Evolutionary conservation across 2,113 vertebrate species (phyloP).

Genomic region (Amia ocellicauda): DNA sequence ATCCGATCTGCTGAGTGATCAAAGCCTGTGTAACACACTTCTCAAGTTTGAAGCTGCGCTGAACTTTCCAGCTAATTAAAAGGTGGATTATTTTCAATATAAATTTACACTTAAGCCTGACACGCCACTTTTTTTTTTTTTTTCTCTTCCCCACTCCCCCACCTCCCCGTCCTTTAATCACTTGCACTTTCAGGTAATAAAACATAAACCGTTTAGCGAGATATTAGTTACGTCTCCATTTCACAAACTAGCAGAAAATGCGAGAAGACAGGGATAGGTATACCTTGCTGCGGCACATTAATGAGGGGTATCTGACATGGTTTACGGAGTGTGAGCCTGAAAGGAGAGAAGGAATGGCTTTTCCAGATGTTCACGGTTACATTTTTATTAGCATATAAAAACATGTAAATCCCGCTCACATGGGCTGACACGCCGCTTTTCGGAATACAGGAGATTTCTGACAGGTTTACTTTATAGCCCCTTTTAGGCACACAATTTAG

Average conservation of each 20-base stretch:
- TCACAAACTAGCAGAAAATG: conserved; percentile 41
- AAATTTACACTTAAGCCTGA: conserved; percentile 46
- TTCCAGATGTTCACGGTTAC: conserved; percentile 53
- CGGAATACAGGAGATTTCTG: conserved; percentile 52
- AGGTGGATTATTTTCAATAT: conserved; percentile 44
- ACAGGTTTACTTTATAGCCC: conserved; percentile 69
- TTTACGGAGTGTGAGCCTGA: conserved; percentile 45
- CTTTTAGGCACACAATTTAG: conserved; percentile 65
- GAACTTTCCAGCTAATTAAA: conserved; percentile 44
- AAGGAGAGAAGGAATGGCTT: conserved; percentile 49
- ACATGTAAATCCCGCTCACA: conserved; percentile 52
- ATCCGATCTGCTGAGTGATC: conserved; percentile 39
- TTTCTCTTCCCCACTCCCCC: too few species aligned
- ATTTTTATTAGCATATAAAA: conserved; percentile 56
- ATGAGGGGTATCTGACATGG: conserved; percentile 48
- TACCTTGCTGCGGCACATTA: conserved; percentile 59
- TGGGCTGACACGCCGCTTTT: conserved; percentile 48
- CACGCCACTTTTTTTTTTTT: conserved; percentile 53
- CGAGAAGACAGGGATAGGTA: conserved; percentile 40
- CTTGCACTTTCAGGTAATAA: conserved; percentile 51
- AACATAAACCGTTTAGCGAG: conserved; percentile 60
- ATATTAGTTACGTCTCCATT: conserved; percentile 57
- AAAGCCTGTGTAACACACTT: conserved; percentile 21
- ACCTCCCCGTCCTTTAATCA: conserved; percentile 53
- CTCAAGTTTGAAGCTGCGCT: conserved; percentile 27